Evolutionary conservation across 2,888 invertebrate genomes (phyloP), one percentile per base, ranked within the genome.

Genomic region (Bursaphelenchus okinawaensis): DNA sequence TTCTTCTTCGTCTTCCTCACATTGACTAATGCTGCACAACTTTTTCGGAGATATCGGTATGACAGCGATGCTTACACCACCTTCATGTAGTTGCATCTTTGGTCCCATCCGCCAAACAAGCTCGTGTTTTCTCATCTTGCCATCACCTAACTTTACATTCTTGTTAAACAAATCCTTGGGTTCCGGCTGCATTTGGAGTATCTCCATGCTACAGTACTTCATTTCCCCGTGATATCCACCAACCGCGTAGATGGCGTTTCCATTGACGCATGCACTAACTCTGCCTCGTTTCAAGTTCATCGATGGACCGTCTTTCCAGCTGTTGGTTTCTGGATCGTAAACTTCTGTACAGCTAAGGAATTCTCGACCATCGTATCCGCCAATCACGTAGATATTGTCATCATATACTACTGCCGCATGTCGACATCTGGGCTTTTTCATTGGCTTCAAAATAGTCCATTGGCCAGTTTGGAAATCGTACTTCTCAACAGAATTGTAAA

Each of bases 11-110:
- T 40, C 40, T 40, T 40, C 40, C 40, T 40, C 40, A n/a, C 40
- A 40, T 40, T 40, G 40, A n/a, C 40, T 40, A 16, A 40, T 40
- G 6, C 40, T 12, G 40, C 40, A 40, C 16, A 40, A n/a, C 40
- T 40, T 40, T 40, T 40, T 40, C 6, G 65, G 52, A 8, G 67
- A 62, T 4, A 64, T 57, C 0, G 89, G 89, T 73, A 91, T 88
- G 6, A 91, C 91, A 0, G 91, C 91, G 24, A 91, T 89, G n/a
- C 91, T 91, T 0, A 92, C 91, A 0, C 91, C 91, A 0, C 91
- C 92, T 82, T 91, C 91, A 82, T 92, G 92, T 1, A 90, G 90
- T 74, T 89, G 88, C 91, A 91, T 91, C 0, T 89, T 86, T 1
- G 89, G 87, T n/a, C 66, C 63, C 19, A 69, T 28, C 23, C 27